Evolutionary conservation across 2,888 invertebrate genomes (phyloP).

Genomic region (Gastracanthus pulcherrimus): DNA sequence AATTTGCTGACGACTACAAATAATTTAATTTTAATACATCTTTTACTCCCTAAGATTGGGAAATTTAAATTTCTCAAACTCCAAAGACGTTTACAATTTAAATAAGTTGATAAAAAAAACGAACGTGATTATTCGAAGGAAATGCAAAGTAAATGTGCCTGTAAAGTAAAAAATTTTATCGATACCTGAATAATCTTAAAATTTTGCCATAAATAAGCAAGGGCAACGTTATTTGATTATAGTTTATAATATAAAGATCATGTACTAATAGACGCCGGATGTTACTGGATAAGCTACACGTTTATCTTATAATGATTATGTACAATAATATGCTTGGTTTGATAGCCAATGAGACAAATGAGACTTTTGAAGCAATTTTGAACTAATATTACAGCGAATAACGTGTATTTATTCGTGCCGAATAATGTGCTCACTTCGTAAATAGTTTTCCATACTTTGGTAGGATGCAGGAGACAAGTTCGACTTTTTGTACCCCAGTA

Average conservation of each 20-base stretch:
- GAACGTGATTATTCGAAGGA: too few species aligned
- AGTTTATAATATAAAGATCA: not conserved
- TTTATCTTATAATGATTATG: conserved; percentile 27
- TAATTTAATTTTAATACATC: too few species aligned
- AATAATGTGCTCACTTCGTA: conserved; percentile 32
- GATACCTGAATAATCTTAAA: not conserved
- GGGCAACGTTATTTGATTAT: not conserved
- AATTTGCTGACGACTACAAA: not conserved
- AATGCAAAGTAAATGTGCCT: not conserved
- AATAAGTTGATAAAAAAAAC: too few species aligned
- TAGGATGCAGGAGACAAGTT: too few species aligned
- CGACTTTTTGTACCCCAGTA: not conserved
- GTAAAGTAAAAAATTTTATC: not conserved
- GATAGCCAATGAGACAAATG: conserved; percentile 24
- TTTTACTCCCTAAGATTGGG: too few species aligned
- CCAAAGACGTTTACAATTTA: not conserved
- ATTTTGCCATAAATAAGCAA: not conserved
- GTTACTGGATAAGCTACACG: not conserved
- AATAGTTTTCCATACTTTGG: conserved; percentile 8
- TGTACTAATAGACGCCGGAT: conserved; percentile 1
- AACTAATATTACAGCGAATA: not conserved
- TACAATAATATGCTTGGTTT: conserved; percentile 39
- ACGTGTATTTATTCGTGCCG: not conserved
- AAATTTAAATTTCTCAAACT: not conserved
- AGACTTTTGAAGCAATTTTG: conserved; percentile 27